Evolutionary conservation across 1,140 invertebrate genomes (phyloP).

Genomic region (Anastatus disparis): DNA sequence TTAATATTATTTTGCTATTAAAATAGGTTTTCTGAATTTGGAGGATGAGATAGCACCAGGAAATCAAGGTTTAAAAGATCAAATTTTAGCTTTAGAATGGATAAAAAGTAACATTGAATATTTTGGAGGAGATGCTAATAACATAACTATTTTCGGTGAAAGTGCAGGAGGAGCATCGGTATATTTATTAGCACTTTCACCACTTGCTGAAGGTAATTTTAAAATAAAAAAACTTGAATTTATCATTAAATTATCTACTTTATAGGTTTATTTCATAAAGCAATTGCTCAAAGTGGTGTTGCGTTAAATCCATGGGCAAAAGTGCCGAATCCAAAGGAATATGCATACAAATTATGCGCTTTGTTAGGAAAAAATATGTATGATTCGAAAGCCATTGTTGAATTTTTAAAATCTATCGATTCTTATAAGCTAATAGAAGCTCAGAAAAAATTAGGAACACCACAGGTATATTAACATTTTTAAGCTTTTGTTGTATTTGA

Average conservation of each 20-base stretch:
- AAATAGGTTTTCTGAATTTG: slow-evolving; percentile 60
- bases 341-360: slow-evolving; percentile 45
- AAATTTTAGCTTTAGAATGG: slow-evolving; percentile 67
- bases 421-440: slow-evolving; percentile 29
- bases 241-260: neutral
- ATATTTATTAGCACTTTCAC: slow-evolving; percentile 43
- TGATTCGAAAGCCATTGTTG: slow-evolving; percentile 58
- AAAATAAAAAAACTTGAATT: neutral
- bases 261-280: slow-evolving; percentile 76
- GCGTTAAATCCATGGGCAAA: slow-evolving; percentile 80
- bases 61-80: slow-evolving; percentile 62
- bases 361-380: slow-evolving; percentile 60
- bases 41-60: slow-evolving; percentile 52
- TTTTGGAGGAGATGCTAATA: slow-evolving; percentile 68
- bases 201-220: slow-evolving; percentile 45
- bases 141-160: slow-evolving; percentile 71
- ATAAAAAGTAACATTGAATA: slow-evolving; percentile 65
- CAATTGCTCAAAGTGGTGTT: slow-evolving; percentile 79
- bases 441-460: slow-evolving; percentile 3
- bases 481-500: no score
- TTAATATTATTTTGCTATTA: no score
- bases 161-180: slow-evolving; percentile 66
- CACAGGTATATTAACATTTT: slow-evolving; percentile 14
- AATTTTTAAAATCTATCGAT: slow-evolving; percentile 64
- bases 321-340: slow-evolving; percentile 57